Conservation (phyloP, 92 coral and sea anemone species). For the Zoanthus sansibaricus region DNA sequence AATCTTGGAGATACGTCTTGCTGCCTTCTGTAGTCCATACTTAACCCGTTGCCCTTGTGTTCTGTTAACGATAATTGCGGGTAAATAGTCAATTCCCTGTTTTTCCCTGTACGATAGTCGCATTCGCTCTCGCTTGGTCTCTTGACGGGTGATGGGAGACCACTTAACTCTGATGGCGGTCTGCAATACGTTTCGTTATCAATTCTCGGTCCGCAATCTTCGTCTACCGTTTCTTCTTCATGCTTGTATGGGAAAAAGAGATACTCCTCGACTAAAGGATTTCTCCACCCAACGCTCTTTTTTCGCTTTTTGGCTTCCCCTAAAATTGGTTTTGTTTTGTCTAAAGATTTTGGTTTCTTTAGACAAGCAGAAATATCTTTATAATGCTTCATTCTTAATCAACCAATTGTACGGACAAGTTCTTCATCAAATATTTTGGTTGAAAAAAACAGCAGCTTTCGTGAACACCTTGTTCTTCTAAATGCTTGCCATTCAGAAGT, state of each 20-base stretch:
- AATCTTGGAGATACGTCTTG: neutral
- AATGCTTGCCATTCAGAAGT: no score
- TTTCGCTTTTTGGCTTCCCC: neutral
- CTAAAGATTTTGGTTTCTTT: neutral
- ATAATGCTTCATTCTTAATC: neutral
- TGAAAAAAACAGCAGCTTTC: no score
- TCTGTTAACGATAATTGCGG: neutral
- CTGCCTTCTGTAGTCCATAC: neutral
- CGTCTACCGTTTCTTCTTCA: neutral
- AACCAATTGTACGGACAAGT: neutral
- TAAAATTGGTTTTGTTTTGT: neutral
- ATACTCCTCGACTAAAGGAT: neutral
- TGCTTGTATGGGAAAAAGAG: neutral
- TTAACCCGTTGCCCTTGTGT: neutral
- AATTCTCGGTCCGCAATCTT: neutral
- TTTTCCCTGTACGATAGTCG: neutral
- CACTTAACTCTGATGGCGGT: neutral
- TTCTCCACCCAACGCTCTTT: neutral
- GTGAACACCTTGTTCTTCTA: no score
- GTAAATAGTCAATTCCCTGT: neutral
- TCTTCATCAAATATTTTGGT: no score
- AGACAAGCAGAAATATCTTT: neutral
- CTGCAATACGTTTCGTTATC: neutral
- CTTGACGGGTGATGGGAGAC: neutral
- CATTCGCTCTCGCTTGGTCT: neutral